These are phyloP conservation scores for Darevskia mixta DNA, from an alignment of 2,797 vertebrate species.

Conservation along the genomic window DNA sequence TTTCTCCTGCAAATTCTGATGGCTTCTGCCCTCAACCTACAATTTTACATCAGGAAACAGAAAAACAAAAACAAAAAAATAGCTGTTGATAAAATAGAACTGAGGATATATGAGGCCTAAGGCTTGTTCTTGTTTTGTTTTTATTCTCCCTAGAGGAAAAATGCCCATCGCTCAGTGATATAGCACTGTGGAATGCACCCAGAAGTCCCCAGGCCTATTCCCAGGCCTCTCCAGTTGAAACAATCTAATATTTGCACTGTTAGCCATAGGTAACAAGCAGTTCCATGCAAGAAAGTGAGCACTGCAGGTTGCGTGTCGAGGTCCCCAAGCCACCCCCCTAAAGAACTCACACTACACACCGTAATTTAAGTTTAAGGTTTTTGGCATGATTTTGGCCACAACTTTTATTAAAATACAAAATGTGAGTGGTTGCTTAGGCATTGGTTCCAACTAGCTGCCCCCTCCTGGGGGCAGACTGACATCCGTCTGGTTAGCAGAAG, in stretches of 20 bases:
- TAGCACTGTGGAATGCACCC: neutral
- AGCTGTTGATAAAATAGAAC: slow-evolving; percentile 45
- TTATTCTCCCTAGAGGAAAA: slow-evolving; percentile 2
- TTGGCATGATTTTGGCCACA: too few relatives aligned
- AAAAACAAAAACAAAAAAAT: slow-evolving; percentile 62
- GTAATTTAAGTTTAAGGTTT: too few relatives aligned
- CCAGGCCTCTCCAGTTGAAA: neutral
- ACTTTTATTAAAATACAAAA: too few relatives aligned
- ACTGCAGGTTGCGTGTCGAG: neutral
- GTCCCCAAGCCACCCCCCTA: too few relatives aligned
- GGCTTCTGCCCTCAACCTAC: slow-evolving; percentile 43
- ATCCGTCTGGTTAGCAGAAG: too few relatives aligned
- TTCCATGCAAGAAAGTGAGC: neutral
- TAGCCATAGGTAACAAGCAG: neutral
- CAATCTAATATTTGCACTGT: neutral
- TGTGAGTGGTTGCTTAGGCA: too few relatives aligned
- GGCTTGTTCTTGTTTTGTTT: neutral
- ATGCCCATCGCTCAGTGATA: neutral
- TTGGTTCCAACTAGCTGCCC: too few relatives aligned
- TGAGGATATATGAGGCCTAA: neutral
- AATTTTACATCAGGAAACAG: slow-evolving; percentile 50
- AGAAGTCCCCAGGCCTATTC: neutral
- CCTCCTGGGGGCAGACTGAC: too few relatives aligned
- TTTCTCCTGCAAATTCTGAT: slow-evolving; percentile 61
- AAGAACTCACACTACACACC: too few relatives aligned